Percentiles rank a stretch among this genome's conserved stretches.
Conservation (phyloP, 2,888 invertebrate genomes). For the Coenonympha glycerion region DNA sequence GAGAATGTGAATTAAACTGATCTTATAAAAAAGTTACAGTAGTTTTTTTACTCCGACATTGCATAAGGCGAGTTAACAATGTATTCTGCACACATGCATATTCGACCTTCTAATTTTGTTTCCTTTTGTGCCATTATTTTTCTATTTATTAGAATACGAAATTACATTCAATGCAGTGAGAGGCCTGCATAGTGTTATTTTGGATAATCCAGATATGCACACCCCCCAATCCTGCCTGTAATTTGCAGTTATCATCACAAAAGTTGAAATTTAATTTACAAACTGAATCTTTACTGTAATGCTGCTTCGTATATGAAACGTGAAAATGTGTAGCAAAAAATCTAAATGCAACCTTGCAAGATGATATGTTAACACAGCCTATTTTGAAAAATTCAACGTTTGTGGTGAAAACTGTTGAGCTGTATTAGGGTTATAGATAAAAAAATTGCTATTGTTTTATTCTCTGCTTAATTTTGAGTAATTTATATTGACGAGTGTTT, state of each 20-base stretch:
- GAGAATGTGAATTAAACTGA: conserved; percentile 51
- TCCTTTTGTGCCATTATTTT: conserved; percentile 32
- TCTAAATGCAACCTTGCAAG: too few relatives aligned
- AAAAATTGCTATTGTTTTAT: not conserved
- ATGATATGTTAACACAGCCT: too few relatives aligned
- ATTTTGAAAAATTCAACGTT: conserved; percentile 2
- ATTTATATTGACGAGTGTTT: not conserved
- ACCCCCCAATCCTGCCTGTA: conserved; percentile 22
- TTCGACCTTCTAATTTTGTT: conserved; percentile 23
- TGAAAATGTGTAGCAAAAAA: too few relatives aligned
- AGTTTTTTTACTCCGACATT: conserved; percentile 22
- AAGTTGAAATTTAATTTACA: too few relatives aligned
- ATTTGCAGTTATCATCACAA: not conserved
- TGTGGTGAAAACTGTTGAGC: not conserved
- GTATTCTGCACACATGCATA: conserved; percentile 67
- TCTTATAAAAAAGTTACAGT: conserved; percentile 11
- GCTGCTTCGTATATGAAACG: too few relatives aligned
- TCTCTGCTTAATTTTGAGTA: not conserved
- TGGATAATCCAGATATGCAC: conserved; percentile 75
- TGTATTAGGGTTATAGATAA: not conserved
- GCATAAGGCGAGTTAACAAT: conserved; percentile 33
- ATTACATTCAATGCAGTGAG: conserved; percentile 36
- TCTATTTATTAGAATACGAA: conserved; percentile 30
- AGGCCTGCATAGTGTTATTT: conserved; percentile 43
- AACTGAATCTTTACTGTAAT: too few relatives aligned